Evolutionary conservation across 2,888 invertebrate genomes (phyloP), one percentile per base, ranked within the genome.

Genomic region (Digitonthophagus gazella): DNA sequence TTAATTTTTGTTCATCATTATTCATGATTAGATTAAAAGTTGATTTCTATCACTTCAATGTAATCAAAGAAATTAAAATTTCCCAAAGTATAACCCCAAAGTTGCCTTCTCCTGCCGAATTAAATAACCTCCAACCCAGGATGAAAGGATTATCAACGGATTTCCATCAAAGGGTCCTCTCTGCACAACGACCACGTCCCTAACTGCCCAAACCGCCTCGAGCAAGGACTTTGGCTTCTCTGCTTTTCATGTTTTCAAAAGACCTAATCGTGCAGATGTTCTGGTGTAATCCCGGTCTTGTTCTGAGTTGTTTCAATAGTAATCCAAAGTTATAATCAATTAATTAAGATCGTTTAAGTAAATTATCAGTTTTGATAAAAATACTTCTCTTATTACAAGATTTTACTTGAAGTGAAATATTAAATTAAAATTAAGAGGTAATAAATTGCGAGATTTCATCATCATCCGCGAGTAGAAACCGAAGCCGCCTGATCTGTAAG

Each of bases 101-200:
- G 11, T 6, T 44, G 8, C 11, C 28, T 44, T 3, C 28, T 44
- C 28, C 11, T 44, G 28, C 28, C 28, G 11, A 44, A 44, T 44
- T 44, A 44, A 44, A 44, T 44, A 44, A 44, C 28, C 28, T 44
- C 28, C 11, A 8, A 6, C 28, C 28, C 28, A 28, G 67, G 67
- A 44, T 67, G 44, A 67, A 67, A 58, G 67, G 67, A 67, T 67
- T 67, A 66, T 66, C 68, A 65, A 66, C 67, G 72, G 72, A 72
- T 72, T 72, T 71, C 71, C 69, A 65, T 66, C 64, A 69, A 71
- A 69, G 70, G 69, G 66, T 71, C 28, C 67, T 44, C 28, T 44
- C 28, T 8, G 28, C 28, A 44, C 28, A 44, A 44, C 28, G 28
- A 8, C 28, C 28, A 44, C 28, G 28, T 44, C 3, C 28, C 11